These are phyloP conservation scores for Cebidichthys violaceus DNA, from an alignment of 2,113 vertebrate genomes.

Conservation along the genomic window DNA sequence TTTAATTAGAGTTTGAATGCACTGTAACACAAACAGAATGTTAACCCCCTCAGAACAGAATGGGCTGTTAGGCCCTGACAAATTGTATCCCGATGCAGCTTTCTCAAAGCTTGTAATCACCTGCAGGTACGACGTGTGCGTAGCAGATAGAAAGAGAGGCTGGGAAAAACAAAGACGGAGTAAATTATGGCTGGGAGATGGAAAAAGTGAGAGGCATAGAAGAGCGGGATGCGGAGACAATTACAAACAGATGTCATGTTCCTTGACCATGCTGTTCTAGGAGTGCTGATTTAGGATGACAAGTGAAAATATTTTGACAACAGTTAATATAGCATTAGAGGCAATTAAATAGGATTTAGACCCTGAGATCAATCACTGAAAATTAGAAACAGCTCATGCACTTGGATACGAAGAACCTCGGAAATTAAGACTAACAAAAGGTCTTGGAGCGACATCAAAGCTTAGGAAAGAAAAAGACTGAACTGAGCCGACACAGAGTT, in stretches of 20 bases:
- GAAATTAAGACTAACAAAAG: slow-evolving; percentile 76
- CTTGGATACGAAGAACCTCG: slow-evolving; percentile 56
- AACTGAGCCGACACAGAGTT: slow-evolving; percentile 55
- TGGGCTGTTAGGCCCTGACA: slow-evolving; percentile 88
- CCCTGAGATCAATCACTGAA: slow-evolving; percentile 75
- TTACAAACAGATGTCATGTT: slow-evolving; percentile 73
- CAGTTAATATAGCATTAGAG: slow-evolving; percentile 81
- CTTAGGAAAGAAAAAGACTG: slow-evolving; percentile 43
- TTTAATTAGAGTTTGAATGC: slow-evolving; percentile 99
- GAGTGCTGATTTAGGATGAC: slow-evolving; percentile 76
- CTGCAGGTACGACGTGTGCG: slow-evolving; percentile 74
- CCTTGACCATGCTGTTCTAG: slow-evolving; percentile 54
- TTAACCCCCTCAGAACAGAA: slow-evolving; percentile 97
- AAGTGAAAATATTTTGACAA: slow-evolving; percentile 85
- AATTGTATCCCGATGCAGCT: slow-evolving; percentile 84
- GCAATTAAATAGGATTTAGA: slow-evolving; percentile 80
- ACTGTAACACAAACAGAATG: slow-evolving; percentile 99
- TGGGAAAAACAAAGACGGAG: slow-evolving; percentile 54
- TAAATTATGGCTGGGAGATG: slow-evolving; percentile 56
- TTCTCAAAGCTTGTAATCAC: slow-evolving; percentile 83
- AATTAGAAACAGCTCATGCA: slow-evolving; percentile 79
- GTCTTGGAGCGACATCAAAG: slow-evolving; percentile 80
- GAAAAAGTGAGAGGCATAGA: slow-evolving; percentile 68
- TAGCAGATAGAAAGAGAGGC: slow-evolving; percentile 44
- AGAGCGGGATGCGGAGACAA: slow-evolving; percentile 58